Evolutionary conservation across 2,113 vertebrate genomes (phyloP).

Genomic region (Monopterus albus): DNA sequence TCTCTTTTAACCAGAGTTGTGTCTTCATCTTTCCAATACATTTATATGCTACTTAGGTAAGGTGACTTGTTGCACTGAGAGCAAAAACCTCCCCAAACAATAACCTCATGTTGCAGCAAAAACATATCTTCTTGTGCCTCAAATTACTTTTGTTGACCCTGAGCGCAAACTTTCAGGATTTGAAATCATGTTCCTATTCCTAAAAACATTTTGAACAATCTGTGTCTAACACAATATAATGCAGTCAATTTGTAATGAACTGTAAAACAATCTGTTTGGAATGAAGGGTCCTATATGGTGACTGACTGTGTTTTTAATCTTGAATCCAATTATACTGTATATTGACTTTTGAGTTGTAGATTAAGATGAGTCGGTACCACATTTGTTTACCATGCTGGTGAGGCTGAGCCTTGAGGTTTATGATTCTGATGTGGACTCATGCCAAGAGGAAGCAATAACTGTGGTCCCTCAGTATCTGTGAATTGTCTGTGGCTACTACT

Average conservation of each 20-base stretch:
- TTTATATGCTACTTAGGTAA: background rate
- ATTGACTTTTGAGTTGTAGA: background rate
- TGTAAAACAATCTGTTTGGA: too few species aligned
- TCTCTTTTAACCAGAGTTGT: background rate
- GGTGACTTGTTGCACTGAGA: background rate
- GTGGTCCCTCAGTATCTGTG: too few species aligned
- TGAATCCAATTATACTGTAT: background rate
- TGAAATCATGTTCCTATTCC: background rate
- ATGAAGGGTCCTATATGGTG: too few species aligned
- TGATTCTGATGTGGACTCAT: slow-evolving; percentile 15
- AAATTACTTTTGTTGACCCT: background rate
- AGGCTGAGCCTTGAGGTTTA: slow-evolving; percentile 16
- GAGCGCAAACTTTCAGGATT: background rate
- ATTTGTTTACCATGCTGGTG: slow-evolving; percentile 22
- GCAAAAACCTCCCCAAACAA: background rate
- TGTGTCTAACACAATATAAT: too few species aligned
- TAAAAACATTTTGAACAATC: too few species aligned
- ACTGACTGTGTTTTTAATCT: slow-evolving; percentile 1
- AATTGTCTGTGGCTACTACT: slow-evolving; percentile 11
- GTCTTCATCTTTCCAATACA: background rate
- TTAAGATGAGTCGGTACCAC: background rate
- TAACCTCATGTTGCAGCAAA: background rate
- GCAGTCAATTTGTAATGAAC: too few species aligned
- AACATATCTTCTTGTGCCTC: too few species aligned
- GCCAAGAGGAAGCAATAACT: slow-evolving; percentile 21